These are phyloP conservation scores for Poecilia gillii DNA, from an alignment of 2,797 vertebrate genomes.

Conservation along the genomic window DNA sequence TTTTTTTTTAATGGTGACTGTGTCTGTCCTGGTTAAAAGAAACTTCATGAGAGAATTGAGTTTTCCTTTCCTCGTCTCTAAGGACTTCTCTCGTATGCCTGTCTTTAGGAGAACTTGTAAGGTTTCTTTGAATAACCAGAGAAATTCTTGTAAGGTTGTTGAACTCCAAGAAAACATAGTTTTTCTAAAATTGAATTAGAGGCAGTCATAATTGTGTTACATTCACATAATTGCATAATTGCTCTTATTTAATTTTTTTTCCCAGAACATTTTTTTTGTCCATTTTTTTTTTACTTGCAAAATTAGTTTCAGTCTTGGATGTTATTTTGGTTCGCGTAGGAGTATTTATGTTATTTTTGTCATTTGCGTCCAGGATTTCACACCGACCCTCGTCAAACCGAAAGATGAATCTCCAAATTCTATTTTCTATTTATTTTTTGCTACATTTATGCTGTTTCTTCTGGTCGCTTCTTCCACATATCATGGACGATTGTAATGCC, in stretches of 20 bases:
- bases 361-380: background rate
- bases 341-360: background rate
- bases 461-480: constrained; percentile 16
- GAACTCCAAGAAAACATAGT: constrained; percentile 12
- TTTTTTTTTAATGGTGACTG: too few species aligned
- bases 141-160: constrained; percentile 22
- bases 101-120: background rate
- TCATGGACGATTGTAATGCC: constrained; percentile 36
- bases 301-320: background rate
- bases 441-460: background rate
- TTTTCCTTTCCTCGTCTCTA: constrained; percentile 3
- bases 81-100: background rate
- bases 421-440: background rate
- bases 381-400: background rate
- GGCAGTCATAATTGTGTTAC: constrained; percentile 19
- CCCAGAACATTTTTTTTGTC: background rate
- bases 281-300: background rate
- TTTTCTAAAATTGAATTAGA: constrained; percentile 27
- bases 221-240: constrained; percentile 8
- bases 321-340: background rate
- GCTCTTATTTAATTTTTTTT: constrained; percentile 13
- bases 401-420: background rate
- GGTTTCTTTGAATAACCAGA: constrained; percentile 4
- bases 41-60: background rate
- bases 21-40: background rate